phyloP scores from a whole-genome alignment of 2,888 invertebrate species.

The Drosophila melanosoma region DNA sequence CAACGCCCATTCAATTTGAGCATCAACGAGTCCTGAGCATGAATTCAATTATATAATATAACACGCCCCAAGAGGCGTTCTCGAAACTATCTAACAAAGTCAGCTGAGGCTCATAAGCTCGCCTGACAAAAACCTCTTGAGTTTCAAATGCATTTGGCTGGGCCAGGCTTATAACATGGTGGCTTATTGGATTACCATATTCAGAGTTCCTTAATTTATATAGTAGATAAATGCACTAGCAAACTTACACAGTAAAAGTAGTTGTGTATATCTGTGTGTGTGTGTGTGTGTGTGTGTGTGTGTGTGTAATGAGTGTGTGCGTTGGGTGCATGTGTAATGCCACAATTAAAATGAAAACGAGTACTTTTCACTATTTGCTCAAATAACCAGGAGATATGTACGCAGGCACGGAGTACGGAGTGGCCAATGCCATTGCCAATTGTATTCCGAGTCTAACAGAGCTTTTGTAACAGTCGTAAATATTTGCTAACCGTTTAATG shows the following conservation, averaged over 20 bases:
- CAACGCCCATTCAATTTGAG: constrained; percentile 3
- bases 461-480: constrained; percentile 67
- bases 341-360: constrained; percentile 55
- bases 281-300: constrained; percentile 14
- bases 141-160: constrained; percentile 6
- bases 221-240: constrained; percentile 9
- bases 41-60: constrained; percentile 55
- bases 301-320: constrained; percentile 9
- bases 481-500: constrained; percentile 72
- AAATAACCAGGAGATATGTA: constrained; percentile 66
- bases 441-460: constrained; percentile 31
- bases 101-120: constrained; percentile 3
- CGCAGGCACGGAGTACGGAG: constrained; percentile 54
- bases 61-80: constrained; percentile 36
- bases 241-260: neutral
- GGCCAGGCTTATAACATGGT: constrained; percentile 8
- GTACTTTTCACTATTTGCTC: constrained; percentile 58
- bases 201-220: constrained; percentile 21
- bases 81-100: constrained; percentile 12
- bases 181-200: constrained; percentile 49
- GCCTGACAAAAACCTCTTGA: constrained; percentile 7
- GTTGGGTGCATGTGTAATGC: constrained; percentile 9
- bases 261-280: constrained; percentile 3
- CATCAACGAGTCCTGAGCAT: constrained; percentile 5
- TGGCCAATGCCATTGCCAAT: neutral